Percentiles rank a stretch among this genome's conserved stretches.
These are phyloP conservation scores for Lacanobia oleracea DNA, from an alignment of 2,888 invertebrate genomes.

Conservation along the genomic window DNA sequence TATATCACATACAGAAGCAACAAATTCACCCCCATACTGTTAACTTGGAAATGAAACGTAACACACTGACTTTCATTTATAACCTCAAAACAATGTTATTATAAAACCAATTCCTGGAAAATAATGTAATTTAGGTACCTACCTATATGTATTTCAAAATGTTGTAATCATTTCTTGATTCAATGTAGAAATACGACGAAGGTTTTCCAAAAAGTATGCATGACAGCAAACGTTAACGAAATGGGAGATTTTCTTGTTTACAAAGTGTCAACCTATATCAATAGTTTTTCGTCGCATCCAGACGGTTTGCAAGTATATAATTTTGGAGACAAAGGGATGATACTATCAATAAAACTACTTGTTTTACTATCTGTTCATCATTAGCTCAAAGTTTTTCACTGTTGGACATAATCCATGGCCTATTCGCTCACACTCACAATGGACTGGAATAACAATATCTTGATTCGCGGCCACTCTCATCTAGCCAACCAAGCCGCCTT, in stretches of 20 bases:
- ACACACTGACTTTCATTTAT: conserved; percentile 39
- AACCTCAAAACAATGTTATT: conserved; percentile 26
- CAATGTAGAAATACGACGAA: neutral
- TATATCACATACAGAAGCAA: conserved; percentile 27
- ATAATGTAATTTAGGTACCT: neutral
- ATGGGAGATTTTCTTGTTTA: neutral
- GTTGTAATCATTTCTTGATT: neutral
- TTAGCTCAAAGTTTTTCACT: too few relatives aligned
- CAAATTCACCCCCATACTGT: conserved; percentile 41
- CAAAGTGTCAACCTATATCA: too few relatives aligned
- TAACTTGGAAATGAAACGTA: conserved; percentile 13
- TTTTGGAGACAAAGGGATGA: too few relatives aligned
- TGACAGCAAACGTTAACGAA: neutral
- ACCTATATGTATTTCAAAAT: neutral
- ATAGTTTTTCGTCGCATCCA: too few relatives aligned
- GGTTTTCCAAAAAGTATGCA: neutral
- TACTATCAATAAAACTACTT: too few relatives aligned
- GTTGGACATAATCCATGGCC: too few relatives aligned
- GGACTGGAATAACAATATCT: too few relatives aligned
- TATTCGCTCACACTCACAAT: too few relatives aligned
- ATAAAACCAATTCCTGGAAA: conserved; percentile 26
- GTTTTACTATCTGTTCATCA: too few relatives aligned
- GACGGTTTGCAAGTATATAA: too few relatives aligned
- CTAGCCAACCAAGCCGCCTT: too few relatives aligned
- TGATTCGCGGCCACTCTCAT: too few relatives aligned